phyloP scores from a whole-genome alignment of 2,888 invertebrate species.

The Scelioninae gen. 1 region DNA sequence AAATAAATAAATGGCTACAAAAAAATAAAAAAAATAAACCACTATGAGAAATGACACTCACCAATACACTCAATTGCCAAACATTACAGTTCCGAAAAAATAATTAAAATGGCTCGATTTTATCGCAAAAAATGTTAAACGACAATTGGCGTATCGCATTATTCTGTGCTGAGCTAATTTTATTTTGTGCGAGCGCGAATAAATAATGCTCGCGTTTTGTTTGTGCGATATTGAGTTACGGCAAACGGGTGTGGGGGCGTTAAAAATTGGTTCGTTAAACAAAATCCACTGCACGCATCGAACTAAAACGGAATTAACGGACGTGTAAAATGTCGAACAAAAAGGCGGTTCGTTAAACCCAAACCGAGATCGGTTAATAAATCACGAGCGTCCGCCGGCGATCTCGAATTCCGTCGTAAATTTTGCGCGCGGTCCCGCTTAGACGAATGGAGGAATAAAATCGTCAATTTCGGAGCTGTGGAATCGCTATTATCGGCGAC shows the following conservation, averaged over 20 bases:
- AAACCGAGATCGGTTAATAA: slow-evolving; percentile 57
- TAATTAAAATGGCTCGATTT: neutral
- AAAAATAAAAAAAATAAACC: too few relatives aligned
- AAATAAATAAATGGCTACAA: too few relatives aligned
- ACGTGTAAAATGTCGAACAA: slow-evolving; percentile 49
- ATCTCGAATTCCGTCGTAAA: slow-evolving; percentile 62
- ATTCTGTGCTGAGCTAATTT: slow-evolving; percentile 16
- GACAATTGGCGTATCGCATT: slow-evolving; percentile 17
- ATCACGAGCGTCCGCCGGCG: slow-evolving; percentile 52
- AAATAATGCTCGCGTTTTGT: slow-evolving; percentile 43
- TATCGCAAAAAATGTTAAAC: slow-evolving; percentile 3
- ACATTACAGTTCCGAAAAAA: neutral
- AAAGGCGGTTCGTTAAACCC: slow-evolving; percentile 50
- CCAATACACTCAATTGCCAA: too few relatives aligned
- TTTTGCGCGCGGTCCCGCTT: slow-evolving; percentile 27
- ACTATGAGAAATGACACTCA: too few relatives aligned
- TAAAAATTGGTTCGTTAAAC: slow-evolving; percentile 56
- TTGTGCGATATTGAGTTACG: slow-evolving; percentile 40
- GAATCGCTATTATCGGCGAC: slow-evolving; percentile 72
- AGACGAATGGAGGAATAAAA: slow-evolving; percentile 58
- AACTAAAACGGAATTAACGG: slow-evolving; percentile 45
- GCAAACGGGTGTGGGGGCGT: neutral
- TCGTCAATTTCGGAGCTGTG: slow-evolving; percentile 53
- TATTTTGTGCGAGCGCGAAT: slow-evolving; percentile 31
- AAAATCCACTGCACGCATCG: slow-evolving; percentile 31